Evolutionary conservation across 2,113 vertebrate species (phyloP).

Genomic region (Atherinomorus stipes): DNA sequence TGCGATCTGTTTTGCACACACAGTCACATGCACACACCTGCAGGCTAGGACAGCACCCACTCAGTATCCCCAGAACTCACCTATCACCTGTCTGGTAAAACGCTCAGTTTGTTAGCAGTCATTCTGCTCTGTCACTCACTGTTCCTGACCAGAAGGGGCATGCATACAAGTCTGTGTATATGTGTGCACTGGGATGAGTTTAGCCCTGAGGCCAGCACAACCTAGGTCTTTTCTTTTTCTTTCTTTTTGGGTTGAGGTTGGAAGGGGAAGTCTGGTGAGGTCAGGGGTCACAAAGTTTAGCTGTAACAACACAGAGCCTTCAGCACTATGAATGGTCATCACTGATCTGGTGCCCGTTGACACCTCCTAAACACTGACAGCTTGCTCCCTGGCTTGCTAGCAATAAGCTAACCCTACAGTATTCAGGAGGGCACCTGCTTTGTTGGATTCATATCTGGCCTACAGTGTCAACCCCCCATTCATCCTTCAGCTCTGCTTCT

Average conservation of each 20-base stretch:
- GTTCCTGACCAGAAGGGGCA: conserved; percentile 38
- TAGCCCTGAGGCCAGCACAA: conserved; percentile 40
- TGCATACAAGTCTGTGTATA: conserved; percentile 34
- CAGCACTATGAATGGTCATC: conserved; percentile 36
- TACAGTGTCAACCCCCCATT: conserved; percentile 49
- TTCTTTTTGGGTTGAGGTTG: background rate
- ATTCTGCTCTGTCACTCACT: conserved; percentile 68
- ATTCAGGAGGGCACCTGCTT: conserved; percentile 64
- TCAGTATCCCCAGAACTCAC: conserved; percentile 31
- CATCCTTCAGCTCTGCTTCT: conserved; percentile 18
- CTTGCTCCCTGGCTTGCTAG: conserved; percentile 33
- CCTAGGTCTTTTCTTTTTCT: conserved; percentile 34
- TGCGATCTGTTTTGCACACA: conserved; percentile 66
- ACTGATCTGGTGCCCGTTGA: conserved; percentile 55
- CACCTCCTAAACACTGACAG: conserved; percentile 61
- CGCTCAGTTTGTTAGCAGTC: conserved; percentile 51
- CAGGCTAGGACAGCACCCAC: conserved; percentile 45
- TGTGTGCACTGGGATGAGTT: conserved; percentile 37
- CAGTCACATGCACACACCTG: conserved; percentile 64
- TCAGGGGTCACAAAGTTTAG: conserved; percentile 69
- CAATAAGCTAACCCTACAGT: conserved; percentile 29
- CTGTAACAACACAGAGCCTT: conserved; percentile 60
- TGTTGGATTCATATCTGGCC: conserved; percentile 53
- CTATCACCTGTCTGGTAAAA: conserved; percentile 68
- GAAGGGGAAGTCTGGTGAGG: conserved; percentile 43